phyloP scores from a whole-genome alignment of 2,113 vertebrate species.

The Oryzias curvinotus region DNA sequence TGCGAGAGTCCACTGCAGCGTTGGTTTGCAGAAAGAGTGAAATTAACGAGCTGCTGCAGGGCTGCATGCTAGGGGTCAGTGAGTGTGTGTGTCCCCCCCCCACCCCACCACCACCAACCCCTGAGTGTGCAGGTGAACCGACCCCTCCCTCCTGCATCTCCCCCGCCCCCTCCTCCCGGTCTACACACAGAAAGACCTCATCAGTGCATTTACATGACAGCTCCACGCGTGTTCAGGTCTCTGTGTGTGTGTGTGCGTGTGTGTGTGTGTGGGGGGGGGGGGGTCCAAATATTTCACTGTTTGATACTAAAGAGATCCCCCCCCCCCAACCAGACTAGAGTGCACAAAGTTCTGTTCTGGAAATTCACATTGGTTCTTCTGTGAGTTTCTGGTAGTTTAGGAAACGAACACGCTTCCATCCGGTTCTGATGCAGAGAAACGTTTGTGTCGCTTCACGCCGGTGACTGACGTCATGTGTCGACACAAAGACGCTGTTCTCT shows the following conservation, averaged over 20 bases:
- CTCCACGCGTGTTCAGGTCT: conserved; percentile 6
- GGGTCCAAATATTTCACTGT: too few species aligned
- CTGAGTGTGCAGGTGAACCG: conserved; percentile 5
- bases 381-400: too few species aligned
- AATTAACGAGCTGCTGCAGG: conserved; percentile 53
- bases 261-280: conserved; percentile 9
- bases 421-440: too few species aligned
- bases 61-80: neutral
- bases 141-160: neutral
- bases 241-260: conserved; percentile 15
- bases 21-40: conserved; percentile 65
- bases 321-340: too few species aligned
- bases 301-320: too few species aligned
- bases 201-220: neutral
- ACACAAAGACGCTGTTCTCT: too few species aligned
- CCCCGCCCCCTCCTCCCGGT: neutral
- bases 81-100: conserved; percentile 10
- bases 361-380: too few species aligned
- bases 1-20: conserved; percentile 32
- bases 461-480: too few species aligned
- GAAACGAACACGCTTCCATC: too few species aligned
- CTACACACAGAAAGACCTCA: neutral
- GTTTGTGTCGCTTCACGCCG: too few species aligned
- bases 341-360: too few species aligned
- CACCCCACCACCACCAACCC: too few species aligned